Conservation (phyloP, 2,888 invertebrate species). For the Meloe dianella region DNA sequence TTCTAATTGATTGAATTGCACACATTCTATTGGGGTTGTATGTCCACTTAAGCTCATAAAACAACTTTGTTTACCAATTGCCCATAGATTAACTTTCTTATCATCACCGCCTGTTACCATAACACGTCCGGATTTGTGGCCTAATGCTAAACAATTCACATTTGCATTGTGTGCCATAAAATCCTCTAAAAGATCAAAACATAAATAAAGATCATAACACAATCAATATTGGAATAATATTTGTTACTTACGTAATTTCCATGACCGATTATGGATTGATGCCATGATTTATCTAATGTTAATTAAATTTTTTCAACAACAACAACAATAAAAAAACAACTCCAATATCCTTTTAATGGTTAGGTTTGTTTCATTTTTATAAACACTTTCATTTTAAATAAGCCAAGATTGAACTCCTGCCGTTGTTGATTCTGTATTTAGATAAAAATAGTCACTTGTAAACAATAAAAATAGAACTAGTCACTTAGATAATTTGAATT, state of each 20-base stretch:
- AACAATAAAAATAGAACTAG: slow-evolving; percentile 35
- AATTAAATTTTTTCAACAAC: slow-evolving; percentile 16
- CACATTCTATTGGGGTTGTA: slow-evolving; percentile 92
- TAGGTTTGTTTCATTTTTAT: slow-evolving; percentile 49
- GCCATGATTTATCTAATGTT: slow-evolving; percentile 49
- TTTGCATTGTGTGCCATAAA: slow-evolving; percentile 86
- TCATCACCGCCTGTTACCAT: slow-evolving; percentile 96
- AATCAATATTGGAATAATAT: slow-evolving; percentile 11
- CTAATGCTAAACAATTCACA: slow-evolving; percentile 87
- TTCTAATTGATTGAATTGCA: slow-evolving; percentile 92
- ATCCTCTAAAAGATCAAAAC: slow-evolving; percentile 70
- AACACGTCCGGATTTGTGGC: slow-evolving; percentile 89
- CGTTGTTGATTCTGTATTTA: slow-evolving; percentile 17
- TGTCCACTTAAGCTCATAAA: slow-evolving; percentile 96
- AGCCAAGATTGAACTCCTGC: slow-evolving; percentile 23
- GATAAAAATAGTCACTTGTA: slow-evolving; percentile 40
- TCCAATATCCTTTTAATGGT: slow-evolving; percentile 34
- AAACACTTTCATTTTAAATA: slow-evolving; percentile 48
- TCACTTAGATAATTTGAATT: slow-evolving; percentile 34
- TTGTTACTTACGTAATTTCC: slow-evolving; percentile 80
- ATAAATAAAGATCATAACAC: slow-evolving; percentile 1
- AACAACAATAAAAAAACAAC: slow-evolving; percentile 18
- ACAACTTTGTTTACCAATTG: slow-evolving; percentile 92
- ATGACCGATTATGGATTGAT: slow-evolving; percentile 69
- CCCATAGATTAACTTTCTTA: slow-evolving; percentile 97